Evolutionary conservation across 2,797 vertebrate species (phyloP).

Genomic region (Paramormyrops hopkinsi): DNA sequence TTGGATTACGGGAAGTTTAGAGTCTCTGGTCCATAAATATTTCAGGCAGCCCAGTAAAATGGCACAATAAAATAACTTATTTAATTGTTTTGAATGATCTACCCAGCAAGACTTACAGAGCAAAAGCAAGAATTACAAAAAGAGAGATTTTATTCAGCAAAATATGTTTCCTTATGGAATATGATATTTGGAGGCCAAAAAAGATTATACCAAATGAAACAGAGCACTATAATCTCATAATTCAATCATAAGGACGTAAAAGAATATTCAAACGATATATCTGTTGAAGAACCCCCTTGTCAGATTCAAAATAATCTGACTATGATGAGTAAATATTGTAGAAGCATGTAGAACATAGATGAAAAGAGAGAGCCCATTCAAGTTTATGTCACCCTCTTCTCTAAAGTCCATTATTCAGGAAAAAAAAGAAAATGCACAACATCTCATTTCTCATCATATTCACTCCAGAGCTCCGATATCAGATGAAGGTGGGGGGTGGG

Average conservation of each 20-base stretch:
- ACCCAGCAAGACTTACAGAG: conserved; percentile 36
- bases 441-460: not conserved
- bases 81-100: conserved; percentile 52
- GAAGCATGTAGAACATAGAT: not conserved
- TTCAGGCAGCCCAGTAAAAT: conserved; percentile 34
- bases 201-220: conserved; percentile 6
- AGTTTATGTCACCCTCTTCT: not conserved
- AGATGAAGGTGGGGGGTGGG: not conserved
- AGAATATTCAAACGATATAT: not conserved
- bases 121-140: conserved; percentile 41
- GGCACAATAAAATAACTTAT: conserved; percentile 44
- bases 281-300: not conserved
- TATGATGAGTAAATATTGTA: not conserved
- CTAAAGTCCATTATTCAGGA: not conserved
- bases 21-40: conserved; percentile 49
- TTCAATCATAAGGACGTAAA: not conserved
- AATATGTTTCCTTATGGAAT: not conserved
- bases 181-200: not conserved
- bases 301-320: not conserved
- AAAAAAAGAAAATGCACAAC: not conserved
- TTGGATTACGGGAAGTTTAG: conserved; percentile 47
- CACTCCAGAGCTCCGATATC: not conserved
- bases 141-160: conserved; percentile 26
- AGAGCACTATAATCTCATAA: not conserved
- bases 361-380: not conserved